Conservation (phyloP, 1,140 invertebrate genomes). For the Lordiphosa clarofinis region DNA sequence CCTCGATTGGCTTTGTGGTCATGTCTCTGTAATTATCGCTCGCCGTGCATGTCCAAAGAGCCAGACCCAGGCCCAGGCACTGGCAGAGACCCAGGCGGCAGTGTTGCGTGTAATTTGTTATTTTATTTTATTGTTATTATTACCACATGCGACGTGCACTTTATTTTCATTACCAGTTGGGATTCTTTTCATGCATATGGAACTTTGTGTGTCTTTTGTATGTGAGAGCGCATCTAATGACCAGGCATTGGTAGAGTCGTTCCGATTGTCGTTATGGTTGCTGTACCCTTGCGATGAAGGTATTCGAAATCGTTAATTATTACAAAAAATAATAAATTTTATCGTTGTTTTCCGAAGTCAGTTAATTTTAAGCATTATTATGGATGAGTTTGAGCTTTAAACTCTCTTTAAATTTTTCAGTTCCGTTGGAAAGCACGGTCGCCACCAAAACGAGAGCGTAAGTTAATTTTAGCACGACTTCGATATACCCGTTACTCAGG, state of each 20-base stretch:
- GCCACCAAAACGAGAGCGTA: too few species aligned
- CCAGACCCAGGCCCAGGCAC: slow-evolving; percentile 11
- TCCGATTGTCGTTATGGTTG: slow-evolving; percentile 6
- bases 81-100: slow-evolving; percentile 36
- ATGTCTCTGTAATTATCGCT: slow-evolving; percentile 70
- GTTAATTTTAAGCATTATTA: too few species aligned
- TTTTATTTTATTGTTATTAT: slow-evolving; percentile 79
- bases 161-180: slow-evolving; percentile 78
- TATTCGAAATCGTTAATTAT: too few species aligned
- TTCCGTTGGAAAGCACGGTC: too few species aligned
- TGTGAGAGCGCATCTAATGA: slow-evolving; percentile 42
- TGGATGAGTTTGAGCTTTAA: too few species aligned
- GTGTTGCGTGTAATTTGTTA: slow-evolving; percentile 79
- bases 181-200: slow-evolving; percentile 71
- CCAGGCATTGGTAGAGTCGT: slow-evolving; percentile 43
- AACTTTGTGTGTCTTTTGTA: slow-evolving; percentile 53
- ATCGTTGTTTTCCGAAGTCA: too few species aligned
- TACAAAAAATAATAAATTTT: too few species aligned
- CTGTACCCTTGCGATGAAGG: too few species aligned
- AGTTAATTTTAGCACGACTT: too few species aligned
- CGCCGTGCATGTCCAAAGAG: slow-evolving; percentile 48
- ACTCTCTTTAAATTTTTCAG: too few species aligned
- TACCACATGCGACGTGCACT: slow-evolving; percentile 77
- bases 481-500: too few species aligned
- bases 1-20: slow-evolving; percentile 60